A percentile compares a stretch with the other conserved stretches of the same genome.
These are phyloP conservation scores for Drosophila willistoni DNA, from an alignment of 1,140 invertebrate species.

Conservation along the genomic window DNA sequence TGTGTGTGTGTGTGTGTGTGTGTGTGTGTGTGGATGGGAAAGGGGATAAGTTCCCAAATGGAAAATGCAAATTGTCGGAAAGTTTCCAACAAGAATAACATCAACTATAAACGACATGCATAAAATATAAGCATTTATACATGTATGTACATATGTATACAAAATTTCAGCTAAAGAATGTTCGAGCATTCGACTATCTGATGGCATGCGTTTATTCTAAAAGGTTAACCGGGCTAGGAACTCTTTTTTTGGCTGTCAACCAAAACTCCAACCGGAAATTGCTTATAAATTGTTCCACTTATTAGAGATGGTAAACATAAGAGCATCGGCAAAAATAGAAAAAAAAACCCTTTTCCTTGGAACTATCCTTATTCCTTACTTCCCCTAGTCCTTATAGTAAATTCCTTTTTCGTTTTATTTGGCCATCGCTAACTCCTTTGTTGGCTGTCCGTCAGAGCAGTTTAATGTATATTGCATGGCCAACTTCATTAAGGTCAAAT, in stretches of 20 bases:
- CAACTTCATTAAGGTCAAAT: conserved; percentile 70
- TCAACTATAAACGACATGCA: conserved; percentile 5
- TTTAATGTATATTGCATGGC: neutral
- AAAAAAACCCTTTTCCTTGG: too few relatives aligned
- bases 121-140: conserved; percentile 1
- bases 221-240: neutral
- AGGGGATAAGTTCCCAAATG: neutral
- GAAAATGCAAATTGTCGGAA: conserved; percentile 11
- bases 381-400: too few relatives aligned
- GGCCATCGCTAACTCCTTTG: neutral
- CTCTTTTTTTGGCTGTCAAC: conserved; percentile 28
- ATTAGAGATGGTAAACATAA: neutral
- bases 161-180: neutral
- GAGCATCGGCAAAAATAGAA: neutral
- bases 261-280: conserved; percentile 1
- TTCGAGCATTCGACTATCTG: neutral
- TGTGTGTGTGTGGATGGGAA: too few relatives aligned
- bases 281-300: conserved; percentile 10
- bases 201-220: neutral
- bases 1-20: too few relatives aligned
- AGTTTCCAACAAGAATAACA: conserved; percentile 13
- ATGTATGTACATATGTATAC: too few relatives aligned
- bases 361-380: too few relatives aligned
- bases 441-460: neutral
- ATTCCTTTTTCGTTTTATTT: neutral